These are phyloP conservation scores for Chironomus riparius DNA, from an alignment of 2,888 invertebrate species.

Conservation along the genomic window DNA sequence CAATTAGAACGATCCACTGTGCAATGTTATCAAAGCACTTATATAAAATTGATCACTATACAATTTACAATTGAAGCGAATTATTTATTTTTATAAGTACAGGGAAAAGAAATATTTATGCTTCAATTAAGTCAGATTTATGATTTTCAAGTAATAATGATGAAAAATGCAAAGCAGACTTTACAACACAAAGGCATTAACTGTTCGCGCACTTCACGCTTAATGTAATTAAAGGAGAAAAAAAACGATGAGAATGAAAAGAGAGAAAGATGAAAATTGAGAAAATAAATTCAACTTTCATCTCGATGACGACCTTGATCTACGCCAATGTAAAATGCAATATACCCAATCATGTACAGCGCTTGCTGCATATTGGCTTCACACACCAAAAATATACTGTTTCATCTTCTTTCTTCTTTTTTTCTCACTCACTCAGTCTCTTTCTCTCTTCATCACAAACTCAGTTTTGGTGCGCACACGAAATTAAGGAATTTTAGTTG, in stretches of 20 bases:
- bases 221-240: slow-evolving; percentile 6
- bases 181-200: background rate
- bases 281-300: background rate
- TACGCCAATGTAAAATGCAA: slow-evolving; percentile 19
- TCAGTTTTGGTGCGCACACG: too few species aligned
- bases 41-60: too few species aligned
- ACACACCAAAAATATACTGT: background rate
- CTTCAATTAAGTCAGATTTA: slow-evolving; percentile 8
- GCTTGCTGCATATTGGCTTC: background rate
- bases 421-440: background rate
- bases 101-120: slow-evolving; percentile 1
- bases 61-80: background rate
- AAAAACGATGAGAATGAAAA: too few species aligned
- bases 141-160: background rate
- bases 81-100: background rate
- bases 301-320: slow-evolving; percentile 16
- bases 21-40: too few species aligned
- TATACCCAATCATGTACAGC: background rate
- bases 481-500: too few species aligned
- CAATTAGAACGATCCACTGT: too few species aligned
- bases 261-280: background rate
- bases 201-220: slow-evolving; percentile 4
- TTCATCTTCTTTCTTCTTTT: background rate
- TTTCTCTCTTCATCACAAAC: background rate
- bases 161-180: background rate